phyloP scores from a whole-genome alignment of 2,797 vertebrate species.

The Lepus townsendii region DNA sequence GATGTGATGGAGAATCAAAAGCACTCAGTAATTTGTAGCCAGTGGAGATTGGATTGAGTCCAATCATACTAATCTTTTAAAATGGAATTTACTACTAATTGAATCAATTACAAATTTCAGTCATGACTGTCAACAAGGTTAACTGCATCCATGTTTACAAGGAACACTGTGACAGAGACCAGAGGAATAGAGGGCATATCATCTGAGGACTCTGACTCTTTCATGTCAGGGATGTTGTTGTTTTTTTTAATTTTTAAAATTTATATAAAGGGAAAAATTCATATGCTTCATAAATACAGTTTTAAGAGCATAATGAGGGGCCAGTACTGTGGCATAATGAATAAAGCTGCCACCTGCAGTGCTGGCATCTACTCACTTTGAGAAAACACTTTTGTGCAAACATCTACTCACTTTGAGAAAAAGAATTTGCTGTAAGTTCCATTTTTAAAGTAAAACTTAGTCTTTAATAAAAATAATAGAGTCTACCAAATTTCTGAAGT shows the following conservation, averaged over 20 bases:
- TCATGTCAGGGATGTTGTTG: background rate
- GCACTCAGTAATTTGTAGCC: background rate
- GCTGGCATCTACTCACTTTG: background rate
- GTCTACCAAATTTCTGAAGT: background rate
- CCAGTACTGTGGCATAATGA: too few relatives aligned
- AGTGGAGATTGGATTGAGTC: background rate
- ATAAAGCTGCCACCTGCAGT: too few relatives aligned
- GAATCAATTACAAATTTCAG: background rate
- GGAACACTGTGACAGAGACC: background rate
- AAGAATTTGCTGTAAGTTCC: conserved; percentile 13
- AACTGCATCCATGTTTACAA: background rate
- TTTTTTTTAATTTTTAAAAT: too few relatives aligned
- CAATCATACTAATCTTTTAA: background rate
- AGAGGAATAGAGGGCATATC: background rate
- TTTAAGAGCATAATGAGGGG: too few relatives aligned
- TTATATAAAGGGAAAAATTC: too few relatives aligned
- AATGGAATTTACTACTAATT: background rate
- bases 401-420: background rate
- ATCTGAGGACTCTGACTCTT: background rate
- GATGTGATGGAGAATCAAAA: background rate
- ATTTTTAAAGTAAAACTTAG: conserved; percentile 45
- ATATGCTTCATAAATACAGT: too few relatives aligned
- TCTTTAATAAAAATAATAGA: background rate
- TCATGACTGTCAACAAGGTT: background rate
- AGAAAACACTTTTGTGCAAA: background rate